A percentile compares a stretch with the other conserved stretches of the same genome.
Conservation (phyloP, 2,888 invertebrate genomes). For the Phortica magna region DNA sequence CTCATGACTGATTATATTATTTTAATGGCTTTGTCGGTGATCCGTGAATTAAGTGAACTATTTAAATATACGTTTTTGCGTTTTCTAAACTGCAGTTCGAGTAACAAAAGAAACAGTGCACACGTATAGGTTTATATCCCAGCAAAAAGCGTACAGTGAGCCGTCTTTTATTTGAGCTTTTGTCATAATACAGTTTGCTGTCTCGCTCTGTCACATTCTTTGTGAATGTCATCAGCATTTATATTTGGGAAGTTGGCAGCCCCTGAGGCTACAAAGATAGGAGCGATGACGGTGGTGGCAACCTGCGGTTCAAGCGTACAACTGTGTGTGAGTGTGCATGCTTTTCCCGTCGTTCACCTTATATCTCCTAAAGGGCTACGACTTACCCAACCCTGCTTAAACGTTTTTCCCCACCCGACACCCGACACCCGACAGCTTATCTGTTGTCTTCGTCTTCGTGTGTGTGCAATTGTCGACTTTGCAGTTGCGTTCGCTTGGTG, state of each 20-base stretch:
- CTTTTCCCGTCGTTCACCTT: neutral
- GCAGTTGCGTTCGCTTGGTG: constrained; percentile 9
- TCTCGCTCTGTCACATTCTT: neutral
- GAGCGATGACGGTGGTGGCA: neutral
- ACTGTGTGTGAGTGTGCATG: neutral
- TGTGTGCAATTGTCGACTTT: constrained; percentile 30
- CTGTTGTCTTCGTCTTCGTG: constrained; percentile 3
- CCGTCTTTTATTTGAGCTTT: neutral
- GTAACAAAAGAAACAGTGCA: too few relatives aligned
- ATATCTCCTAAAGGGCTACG: neutral
- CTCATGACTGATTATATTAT: constrained; percentile 18
- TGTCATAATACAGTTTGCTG: constrained; percentile 44
- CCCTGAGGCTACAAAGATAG: neutral
- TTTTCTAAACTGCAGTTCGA: constrained; percentile 42
- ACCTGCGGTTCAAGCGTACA: neutral
- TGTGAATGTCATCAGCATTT: neutral
- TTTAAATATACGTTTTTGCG: constrained; percentile 71
- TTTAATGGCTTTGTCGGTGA: constrained; percentile 47
- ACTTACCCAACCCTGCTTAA: neutral
- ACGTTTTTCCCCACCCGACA: neutral
- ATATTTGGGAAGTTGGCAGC: constrained; percentile 2
- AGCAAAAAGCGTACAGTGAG: neutral
- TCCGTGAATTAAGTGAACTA: constrained; percentile 74
- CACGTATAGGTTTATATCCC: too few relatives aligned
- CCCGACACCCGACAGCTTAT: neutral